Evolutionary conservation across 2,888 invertebrate genomes (phyloP), one percentile per base, ranked within the genome.

Genomic region (Hecatera dysodea): DNA sequence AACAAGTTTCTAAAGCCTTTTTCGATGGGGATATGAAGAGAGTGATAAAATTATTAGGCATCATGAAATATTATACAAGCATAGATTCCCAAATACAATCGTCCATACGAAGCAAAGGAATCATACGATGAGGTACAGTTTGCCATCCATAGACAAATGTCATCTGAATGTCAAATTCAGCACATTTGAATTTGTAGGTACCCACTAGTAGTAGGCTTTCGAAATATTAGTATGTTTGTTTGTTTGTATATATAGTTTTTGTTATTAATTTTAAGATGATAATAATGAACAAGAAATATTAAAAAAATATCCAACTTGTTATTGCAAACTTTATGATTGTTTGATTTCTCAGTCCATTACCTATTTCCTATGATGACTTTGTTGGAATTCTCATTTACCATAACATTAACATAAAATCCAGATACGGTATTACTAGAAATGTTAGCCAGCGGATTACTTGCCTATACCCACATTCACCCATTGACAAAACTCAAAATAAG

Each of bases 31-130:
- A 98, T 87, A 92, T 98, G 71, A 93, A 96, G 11, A 92, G 90
- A 79, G 98, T 98, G 0, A 97, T 97, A 85, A 90, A 94, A 67
- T 91, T 97, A 67, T 94, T 99, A 29, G 96, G 97, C 55, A 96
- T 97, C 91, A 97, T 99, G 97, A 98, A 98, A 90, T 99, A 99
- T 95, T 98, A 97, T 86, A 96, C 97, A 22, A 98, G 98, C 90
- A 97, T 99, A 88, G 97, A 97, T 75, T 96, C 94, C 48, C 98
- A 98, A 94, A 97, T 99, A 77, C 98, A 98, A 94, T 94, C 92
- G 42, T 87, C 96, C 39, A 96, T 97, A 85, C 92, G 97, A 80
- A 96, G 93, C 87, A 96, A 96, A 92, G 97, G 97, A 46, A 96
- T 97, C 80, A 96, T 96, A 55, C 90, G 90, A 87, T 95, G 89